Percentiles rank a stretch among this genome's conserved stretches.
These are phyloP conservation scores for Prinia subflava DNA, from an alignment of 2,113 vertebrate genomes.

Conservation along the genomic window DNA sequence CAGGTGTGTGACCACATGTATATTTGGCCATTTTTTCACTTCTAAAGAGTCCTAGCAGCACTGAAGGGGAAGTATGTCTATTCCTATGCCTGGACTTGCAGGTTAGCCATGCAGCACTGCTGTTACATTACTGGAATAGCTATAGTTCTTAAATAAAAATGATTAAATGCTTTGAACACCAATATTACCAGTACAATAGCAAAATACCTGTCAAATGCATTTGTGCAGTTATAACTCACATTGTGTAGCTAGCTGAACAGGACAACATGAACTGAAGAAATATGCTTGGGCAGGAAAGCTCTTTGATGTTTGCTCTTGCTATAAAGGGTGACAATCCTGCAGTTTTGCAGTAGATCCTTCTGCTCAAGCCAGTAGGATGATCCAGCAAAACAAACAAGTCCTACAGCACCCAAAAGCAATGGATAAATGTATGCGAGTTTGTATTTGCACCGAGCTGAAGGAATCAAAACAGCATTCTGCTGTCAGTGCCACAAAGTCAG, in stretches of 20 bases:
- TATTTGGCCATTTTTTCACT: neutral
- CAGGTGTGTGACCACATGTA: neutral
- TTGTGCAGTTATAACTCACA: neutral
- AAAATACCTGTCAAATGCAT: neutral
- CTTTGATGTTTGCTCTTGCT: neutral
- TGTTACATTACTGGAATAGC: neutral
- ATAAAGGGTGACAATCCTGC: neutral
- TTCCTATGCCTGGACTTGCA: neutral
- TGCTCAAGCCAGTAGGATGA: neutral
- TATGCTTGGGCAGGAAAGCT: neutral
- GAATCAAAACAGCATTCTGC: neutral
- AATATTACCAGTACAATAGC: neutral
- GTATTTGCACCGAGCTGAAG: neutral
- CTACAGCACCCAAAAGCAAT: neutral
- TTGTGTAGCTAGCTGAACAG: neutral
- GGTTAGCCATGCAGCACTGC: neutral
- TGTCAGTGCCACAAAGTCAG: neutral
- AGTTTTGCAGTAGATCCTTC: neutral
- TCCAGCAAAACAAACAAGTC: neutral
- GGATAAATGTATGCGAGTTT: neutral
- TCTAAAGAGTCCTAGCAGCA: neutral
- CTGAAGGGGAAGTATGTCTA: neutral
- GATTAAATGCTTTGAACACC: neutral
- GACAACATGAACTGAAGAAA: neutral
- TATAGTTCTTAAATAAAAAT: slow-evolving; percentile 32